Conservation (phyloP, 2,113 vertebrate species). For the Trematomus loennbergii region DNA sequence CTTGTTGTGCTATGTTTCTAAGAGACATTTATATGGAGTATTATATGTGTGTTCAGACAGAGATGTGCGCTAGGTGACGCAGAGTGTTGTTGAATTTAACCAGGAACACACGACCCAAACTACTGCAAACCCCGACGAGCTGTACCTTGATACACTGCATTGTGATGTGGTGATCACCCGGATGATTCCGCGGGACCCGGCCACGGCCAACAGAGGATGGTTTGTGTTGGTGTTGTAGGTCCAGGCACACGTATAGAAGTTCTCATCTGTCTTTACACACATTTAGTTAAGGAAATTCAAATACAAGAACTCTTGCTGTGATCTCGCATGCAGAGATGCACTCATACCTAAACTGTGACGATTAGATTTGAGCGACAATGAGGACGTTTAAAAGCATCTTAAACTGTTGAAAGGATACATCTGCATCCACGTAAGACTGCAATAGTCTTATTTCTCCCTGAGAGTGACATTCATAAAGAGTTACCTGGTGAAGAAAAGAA, state of each 20-base stretch:
- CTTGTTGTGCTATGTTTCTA: too few species aligned
- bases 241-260: slow-evolving; percentile 99
- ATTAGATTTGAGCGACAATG: neutral
- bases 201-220: slow-evolving; percentile 95
- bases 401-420: slow-evolving; percentile 90
- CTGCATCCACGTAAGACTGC: slow-evolving; percentile 97
- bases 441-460: slow-evolving; percentile 95
- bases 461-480: slow-evolving; percentile 97
- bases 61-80: too few species aligned
- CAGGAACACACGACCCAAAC: too few species aligned
- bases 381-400: neutral
- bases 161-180: slow-evolving; percentile 97
- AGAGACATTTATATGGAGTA: too few species aligned
- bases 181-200: slow-evolving; percentile 97
- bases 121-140: too few species aligned
- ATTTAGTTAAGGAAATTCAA: slow-evolving; percentile 78
- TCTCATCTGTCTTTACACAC: slow-evolving; percentile 92
- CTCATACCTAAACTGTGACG: too few species aligned
- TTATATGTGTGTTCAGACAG: too few species aligned
- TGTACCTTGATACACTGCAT: slow-evolving; percentile 99
- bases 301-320: too few species aligned
- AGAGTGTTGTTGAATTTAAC: too few species aligned
- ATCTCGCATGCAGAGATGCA: neutral
- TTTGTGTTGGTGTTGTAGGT: slow-evolving; percentile 98
- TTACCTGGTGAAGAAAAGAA: slow-evolving; percentile 85